Evolutionary conservation across 2,797 vertebrate species (phyloP).

Genomic region (Acridotheres tristis): DNA sequence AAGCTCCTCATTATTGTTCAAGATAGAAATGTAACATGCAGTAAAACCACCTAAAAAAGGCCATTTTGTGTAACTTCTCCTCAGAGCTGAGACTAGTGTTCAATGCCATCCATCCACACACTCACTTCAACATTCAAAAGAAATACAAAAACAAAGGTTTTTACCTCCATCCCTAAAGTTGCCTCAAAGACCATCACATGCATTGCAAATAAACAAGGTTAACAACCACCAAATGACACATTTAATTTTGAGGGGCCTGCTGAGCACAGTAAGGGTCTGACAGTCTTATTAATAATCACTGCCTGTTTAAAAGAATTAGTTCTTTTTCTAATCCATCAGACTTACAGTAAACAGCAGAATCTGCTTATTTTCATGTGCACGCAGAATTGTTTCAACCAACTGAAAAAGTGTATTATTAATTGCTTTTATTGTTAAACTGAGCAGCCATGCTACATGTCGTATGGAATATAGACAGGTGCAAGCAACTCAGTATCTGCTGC

Average conservation of each 20-base stretch:
- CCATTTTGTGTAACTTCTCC: neutral
- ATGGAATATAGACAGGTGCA: accelerated
- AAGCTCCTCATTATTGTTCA: neutral
- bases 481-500: neutral
- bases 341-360: neutral
- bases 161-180: neutral
- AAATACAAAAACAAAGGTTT: neutral
- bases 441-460: too few species aligned
- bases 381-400: neutral
- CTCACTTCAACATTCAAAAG: accelerated
- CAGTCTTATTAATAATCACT: neutral
- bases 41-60: neutral
- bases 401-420: neutral
- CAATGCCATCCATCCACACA: accelerated
- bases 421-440: neutral
- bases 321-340: neutral
- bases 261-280: neutral
- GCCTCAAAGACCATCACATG: accelerated
- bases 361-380: neutral
- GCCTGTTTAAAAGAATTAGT: neutral
- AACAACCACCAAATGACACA: neutral
- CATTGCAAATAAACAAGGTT: neutral
- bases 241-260: neutral
- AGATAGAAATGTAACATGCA: neutral
- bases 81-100: accelerated